Percentiles rank a stretch among this genome's conserved stretches.
phyloP scores from a whole-genome alignment of 2,888 invertebrate species.

The Aethes cnicana region DNA sequence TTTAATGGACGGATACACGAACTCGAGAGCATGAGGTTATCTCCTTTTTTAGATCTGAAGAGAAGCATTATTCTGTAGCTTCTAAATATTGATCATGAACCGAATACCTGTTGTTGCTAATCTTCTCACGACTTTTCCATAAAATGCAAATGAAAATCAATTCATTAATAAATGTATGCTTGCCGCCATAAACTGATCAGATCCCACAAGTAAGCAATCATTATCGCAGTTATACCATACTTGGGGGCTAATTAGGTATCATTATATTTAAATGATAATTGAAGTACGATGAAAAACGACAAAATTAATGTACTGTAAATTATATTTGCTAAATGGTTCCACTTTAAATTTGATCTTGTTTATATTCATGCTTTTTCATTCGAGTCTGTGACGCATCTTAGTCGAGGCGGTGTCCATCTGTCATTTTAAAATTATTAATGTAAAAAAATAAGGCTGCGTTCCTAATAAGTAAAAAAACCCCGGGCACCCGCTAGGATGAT shows the following conservation, averaged over 20 bases:
- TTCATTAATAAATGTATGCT: conserved; percentile 2
- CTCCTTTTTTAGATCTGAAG: not conserved
- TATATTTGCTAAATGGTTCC: conserved; percentile 17
- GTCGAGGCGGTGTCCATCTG: conserved; percentile 66
- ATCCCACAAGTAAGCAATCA: not conserved
- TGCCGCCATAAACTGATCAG: conserved; percentile 1
- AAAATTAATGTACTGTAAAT: conserved; percentile 11
- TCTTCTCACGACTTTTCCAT: not conserved
- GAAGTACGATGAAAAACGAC: conserved; percentile 9
- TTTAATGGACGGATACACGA: conserved; percentile 5
- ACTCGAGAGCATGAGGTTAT: not conserved
- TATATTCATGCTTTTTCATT: conserved; percentile 18
- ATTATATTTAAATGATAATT: conserved; percentile 15
- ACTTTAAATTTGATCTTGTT: conserved; percentile 9
- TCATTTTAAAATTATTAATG: conserved; percentile 71
- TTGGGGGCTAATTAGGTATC: conserved; percentile 1
- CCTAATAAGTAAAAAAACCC: conserved; percentile 52
- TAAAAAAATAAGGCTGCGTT: conserved; percentile 50
- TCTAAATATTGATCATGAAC: not conserved
- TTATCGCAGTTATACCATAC: not conserved
- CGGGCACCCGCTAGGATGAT: conserved; percentile 68
- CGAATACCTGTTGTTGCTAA: not conserved
- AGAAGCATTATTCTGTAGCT: not conserved
- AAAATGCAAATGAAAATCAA: conserved; percentile 2
- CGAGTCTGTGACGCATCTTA: conserved; percentile 51